Conservation (phyloP, 2,888 invertebrate genomes). For the Troides helena region DNA sequence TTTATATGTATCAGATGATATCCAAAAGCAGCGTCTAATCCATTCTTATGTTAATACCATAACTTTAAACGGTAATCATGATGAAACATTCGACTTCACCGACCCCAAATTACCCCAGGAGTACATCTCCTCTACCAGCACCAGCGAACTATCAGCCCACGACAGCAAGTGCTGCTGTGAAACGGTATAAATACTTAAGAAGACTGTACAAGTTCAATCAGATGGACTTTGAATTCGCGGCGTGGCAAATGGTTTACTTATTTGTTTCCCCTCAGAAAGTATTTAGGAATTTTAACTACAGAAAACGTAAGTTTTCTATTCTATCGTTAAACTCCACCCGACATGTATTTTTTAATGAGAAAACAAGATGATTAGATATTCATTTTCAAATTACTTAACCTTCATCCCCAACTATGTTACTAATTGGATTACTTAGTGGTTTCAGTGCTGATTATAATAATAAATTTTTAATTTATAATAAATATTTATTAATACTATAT, state of each 20-base stretch:
- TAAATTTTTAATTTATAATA: too few species aligned
- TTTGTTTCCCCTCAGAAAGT: slow-evolving; percentile 97
- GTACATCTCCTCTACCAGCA: slow-evolving; percentile 84
- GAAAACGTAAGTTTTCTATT: slow-evolving; percentile 89
- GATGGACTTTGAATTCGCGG: slow-evolving; percentile 99
- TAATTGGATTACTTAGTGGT: too few species aligned
- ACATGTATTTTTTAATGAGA: too few species aligned
- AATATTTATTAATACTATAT: too few species aligned
- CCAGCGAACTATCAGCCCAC: slow-evolving; percentile 85
- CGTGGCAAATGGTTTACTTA: slow-evolving; percentile 99
- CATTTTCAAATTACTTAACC: too few species aligned
- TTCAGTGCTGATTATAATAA: too few species aligned
- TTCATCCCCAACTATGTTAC: too few species aligned
- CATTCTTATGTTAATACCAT: slow-evolving; percentile 4
- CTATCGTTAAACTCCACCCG: too few species aligned
- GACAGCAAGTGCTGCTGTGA: slow-evolving; percentile 89
- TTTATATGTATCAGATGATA: background rate
- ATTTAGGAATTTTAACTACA: slow-evolving; percentile 97
- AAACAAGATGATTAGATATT: too few species aligned
- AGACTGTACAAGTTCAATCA: slow-evolving; percentile 94
- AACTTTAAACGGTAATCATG: slow-evolving; percentile 23
- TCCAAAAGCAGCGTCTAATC: background rate
- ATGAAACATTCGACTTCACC: slow-evolving; percentile 84
- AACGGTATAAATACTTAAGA: slow-evolving; percentile 92
- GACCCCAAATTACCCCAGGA: slow-evolving; percentile 72